These are phyloP conservation scores for Muntiacus muntjak DNA, from an alignment of 2,113 vertebrate genomes.

Conservation along the genomic window DNA sequence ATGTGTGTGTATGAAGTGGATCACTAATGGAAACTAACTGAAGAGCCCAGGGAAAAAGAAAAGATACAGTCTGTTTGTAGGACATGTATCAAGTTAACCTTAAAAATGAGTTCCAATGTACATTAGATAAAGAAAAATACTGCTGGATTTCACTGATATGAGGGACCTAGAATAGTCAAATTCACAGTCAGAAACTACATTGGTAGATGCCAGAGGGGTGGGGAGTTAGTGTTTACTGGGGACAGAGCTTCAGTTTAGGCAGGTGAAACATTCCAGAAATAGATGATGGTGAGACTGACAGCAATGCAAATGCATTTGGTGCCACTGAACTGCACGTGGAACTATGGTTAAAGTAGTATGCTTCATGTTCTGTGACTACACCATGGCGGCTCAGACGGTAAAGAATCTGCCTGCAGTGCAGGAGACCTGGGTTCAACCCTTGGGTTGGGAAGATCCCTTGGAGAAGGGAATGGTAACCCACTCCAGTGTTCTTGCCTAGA, in stretches of 20 bases:
- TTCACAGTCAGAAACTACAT: not conserved
- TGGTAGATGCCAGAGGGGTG: not conserved
- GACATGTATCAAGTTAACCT: not conserved
- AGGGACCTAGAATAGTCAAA: not conserved
- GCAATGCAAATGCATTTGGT: accelerated
- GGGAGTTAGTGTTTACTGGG: not conserved
- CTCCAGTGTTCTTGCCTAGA: not conserved
- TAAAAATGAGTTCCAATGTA: accelerated
- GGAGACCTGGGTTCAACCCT: not conserved
- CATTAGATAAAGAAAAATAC: not conserved
- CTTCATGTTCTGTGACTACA: accelerated
- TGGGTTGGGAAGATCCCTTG: not conserved
- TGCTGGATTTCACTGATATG: not conserved
- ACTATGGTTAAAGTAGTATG: accelerated
- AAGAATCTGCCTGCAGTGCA: not conserved
- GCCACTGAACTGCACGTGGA: accelerated
- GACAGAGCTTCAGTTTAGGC: not conserved
- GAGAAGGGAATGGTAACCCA: not conserved
- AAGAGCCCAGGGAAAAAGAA: not conserved
- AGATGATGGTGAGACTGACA: not conserved
- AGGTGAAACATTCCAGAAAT: not conserved
- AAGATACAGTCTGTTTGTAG: not conserved
- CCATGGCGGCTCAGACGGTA: accelerated
- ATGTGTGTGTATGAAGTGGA: accelerated
- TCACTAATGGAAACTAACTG: not conserved